Evolutionary conservation across 2,113 vertebrate genomes (phyloP).

Genomic region (Sturnus vulgaris): DNA sequence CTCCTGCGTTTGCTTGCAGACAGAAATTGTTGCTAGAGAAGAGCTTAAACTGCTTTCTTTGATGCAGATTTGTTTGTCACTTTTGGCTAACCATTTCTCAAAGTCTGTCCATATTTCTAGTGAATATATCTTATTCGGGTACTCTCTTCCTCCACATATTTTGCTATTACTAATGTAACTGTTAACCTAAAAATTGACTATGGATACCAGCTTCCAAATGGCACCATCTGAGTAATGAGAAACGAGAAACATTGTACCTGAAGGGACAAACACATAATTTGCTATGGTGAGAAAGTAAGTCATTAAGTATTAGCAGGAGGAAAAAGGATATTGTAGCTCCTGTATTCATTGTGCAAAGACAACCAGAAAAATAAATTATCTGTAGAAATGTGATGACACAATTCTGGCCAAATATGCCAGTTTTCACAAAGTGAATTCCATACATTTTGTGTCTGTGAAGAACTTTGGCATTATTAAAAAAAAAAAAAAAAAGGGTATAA

Average conservation of each 20-base stretch:
- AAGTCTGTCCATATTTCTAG: background rate
- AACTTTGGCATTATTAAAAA: background rate
- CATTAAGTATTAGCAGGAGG: background rate
- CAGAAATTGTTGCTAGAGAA: background rate
- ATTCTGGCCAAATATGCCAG: background rate
- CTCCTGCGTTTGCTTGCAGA: background rate
- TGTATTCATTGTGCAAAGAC: background rate
- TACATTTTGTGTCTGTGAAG: background rate
- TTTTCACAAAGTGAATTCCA: background rate
- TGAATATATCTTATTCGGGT: background rate
- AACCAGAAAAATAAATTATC: background rate
- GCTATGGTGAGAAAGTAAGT: background rate
- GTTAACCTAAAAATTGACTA: background rate
- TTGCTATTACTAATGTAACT: background rate
- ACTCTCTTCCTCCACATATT: background rate
- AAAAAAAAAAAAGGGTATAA: background rate
- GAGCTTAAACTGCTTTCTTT: background rate
- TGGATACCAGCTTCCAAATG: background rate
- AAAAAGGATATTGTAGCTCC: background rate
- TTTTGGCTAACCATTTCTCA: background rate
- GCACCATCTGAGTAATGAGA: background rate
- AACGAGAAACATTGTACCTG: background rate
- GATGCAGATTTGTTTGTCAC: background rate
- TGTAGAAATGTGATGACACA: background rate
- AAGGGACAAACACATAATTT: background rate